These are phyloP conservation scores for Brachypteracias leptosomus DNA, from an alignment of 2,113 vertebrate genomes.

Conservation along the genomic window DNA sequence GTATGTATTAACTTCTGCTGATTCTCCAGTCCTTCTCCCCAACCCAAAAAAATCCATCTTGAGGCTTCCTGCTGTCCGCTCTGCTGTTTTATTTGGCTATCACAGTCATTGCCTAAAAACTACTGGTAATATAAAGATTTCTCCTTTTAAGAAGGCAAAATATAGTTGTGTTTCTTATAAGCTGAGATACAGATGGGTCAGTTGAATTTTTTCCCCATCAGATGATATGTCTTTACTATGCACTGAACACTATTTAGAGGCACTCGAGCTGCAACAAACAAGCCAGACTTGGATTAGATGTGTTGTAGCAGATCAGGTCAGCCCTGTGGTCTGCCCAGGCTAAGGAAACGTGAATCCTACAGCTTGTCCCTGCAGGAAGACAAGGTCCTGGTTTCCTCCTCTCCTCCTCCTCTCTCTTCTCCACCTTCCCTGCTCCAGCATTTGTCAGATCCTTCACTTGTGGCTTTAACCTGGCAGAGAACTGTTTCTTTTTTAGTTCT, in stretches of 20 bases:
- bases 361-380: neutral
- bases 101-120: neutral
- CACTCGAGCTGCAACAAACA: neutral
- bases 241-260: neutral
- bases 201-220: neutral
- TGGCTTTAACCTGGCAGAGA: neutral
- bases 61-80: neutral
- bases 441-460: neutral
- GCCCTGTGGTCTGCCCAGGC: rapidly evolving
- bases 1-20: neutral
- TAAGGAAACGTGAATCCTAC: neutral
- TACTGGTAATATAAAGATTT: neutral
- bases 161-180: neutral
- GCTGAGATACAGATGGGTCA: neutral
- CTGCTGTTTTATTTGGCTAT: neutral
- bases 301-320: neutral
- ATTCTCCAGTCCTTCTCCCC: neutral
- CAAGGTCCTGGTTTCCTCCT: neutral
- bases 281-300: neutral
- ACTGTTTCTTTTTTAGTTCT: neutral
- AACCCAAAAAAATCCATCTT: neutral
- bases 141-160: neutral
- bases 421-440: neutral
- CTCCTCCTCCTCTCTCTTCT: neutral
- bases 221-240: neutral